phyloP scores from a whole-genome alignment of 2,888 invertebrate genomes.

The Malthinus flaveolus region DNA sequence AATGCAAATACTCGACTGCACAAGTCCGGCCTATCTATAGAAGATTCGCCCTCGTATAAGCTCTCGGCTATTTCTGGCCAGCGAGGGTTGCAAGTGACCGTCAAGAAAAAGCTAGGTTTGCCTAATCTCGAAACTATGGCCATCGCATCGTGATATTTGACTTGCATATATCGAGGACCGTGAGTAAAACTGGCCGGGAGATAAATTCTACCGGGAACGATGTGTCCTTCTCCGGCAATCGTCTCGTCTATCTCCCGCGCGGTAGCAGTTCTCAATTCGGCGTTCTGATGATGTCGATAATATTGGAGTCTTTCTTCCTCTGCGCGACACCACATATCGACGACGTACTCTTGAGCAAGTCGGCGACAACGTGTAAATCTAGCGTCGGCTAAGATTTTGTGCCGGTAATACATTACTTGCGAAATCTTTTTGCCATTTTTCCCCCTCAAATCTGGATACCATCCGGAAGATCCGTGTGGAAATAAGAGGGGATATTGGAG shows the following conservation, averaged over 20 bases:
- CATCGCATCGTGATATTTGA: not conserved
- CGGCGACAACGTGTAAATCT: not conserved
- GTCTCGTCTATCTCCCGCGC: not conserved
- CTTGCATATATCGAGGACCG: not conserved
- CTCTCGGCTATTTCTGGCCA: not conserved
- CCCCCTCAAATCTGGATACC: not conserved
- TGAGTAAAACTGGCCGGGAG: not conserved
- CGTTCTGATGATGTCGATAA: not conserved
- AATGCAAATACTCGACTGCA: not conserved
- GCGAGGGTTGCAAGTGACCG: not conserved
- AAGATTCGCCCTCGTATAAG: not conserved
- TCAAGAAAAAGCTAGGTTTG: not conserved
- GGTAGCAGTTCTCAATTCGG: not conserved
- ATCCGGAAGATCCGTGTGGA: not conserved
- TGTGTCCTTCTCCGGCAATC: not conserved
- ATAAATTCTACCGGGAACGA: not conserved
- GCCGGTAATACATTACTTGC: not conserved
- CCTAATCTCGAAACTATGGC: not conserved
- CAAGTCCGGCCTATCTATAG: not conserved
- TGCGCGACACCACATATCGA: not conserved
- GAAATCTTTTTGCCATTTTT: not conserved
- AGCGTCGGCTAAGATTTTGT: not conserved
- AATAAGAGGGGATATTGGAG: not conserved
- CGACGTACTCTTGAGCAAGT: not conserved
- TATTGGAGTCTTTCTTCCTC: not conserved